These are phyloP conservation scores for Vespertilio murinus DNA, from an alignment of 2,797 vertebrate genomes.

Conservation along the genomic window DNA sequence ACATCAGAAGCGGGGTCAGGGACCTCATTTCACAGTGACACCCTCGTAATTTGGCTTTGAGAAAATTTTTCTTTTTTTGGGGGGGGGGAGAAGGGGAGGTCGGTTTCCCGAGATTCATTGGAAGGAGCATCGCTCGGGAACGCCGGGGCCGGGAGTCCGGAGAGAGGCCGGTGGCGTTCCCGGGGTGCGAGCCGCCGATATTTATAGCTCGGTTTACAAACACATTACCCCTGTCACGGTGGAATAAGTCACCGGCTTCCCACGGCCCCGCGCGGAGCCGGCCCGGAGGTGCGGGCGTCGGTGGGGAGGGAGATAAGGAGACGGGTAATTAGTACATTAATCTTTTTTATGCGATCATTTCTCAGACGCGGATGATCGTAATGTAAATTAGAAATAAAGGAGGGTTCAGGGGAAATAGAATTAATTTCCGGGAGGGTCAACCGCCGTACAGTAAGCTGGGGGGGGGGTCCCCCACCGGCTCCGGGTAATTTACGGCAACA, in stretches of 20 bases:
- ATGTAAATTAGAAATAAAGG: constrained; percentile 99
- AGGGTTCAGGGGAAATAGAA: constrained; percentile 99
- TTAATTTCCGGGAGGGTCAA: constrained; percentile 99
- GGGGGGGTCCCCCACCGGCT: constrained; percentile 56
- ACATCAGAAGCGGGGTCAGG: constrained; percentile 98
- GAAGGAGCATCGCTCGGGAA: constrained; percentile 90
- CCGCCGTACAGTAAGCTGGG: constrained; percentile 97
- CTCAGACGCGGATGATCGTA: constrained; percentile 99
- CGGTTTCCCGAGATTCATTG: constrained; percentile 97
- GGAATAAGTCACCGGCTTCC: constrained; percentile 99
- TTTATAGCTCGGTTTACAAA: constrained; percentile 99
- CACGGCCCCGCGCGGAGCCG: constrained; percentile 90
- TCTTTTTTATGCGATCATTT: constrained; percentile 99
- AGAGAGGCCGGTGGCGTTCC: constrained; percentile 88
- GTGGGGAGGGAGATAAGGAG: constrained; percentile 97
- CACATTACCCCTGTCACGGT: constrained; percentile 99
- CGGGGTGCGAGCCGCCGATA: constrained; percentile 95
- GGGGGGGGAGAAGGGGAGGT: no score
- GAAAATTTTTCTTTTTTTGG: constrained; percentile 91
- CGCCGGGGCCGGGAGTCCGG: constrained; percentile 89
- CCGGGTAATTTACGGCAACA: constrained; percentile 98
- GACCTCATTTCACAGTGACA: constrained; percentile 99
- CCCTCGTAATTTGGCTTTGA: constrained; percentile 97
- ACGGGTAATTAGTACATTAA: constrained; percentile 99
- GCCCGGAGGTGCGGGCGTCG: constrained; percentile 94